phyloP scores from a whole-genome alignment of 2,113 vertebrate species.

The Erinaceus europaeus region DNA sequence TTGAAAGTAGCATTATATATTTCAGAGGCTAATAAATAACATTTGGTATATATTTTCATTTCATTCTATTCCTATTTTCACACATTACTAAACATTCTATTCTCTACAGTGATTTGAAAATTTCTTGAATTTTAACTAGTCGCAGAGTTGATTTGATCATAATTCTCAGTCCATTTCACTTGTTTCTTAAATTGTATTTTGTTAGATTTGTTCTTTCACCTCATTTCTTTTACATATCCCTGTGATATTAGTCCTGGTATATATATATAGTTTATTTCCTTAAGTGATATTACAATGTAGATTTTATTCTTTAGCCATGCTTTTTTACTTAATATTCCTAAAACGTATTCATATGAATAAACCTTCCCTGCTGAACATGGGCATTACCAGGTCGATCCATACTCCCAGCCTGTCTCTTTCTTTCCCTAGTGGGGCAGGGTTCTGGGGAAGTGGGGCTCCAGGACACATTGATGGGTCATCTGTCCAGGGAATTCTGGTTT shows the following conservation, averaged over 20 bases:
- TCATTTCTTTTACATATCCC: no score
- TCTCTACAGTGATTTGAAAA: neutral
- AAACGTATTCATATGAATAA: neutral
- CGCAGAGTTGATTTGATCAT: neutral
- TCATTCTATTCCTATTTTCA: neutral
- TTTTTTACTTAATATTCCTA: no score
- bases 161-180: neutral
- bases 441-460: no score
- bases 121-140: neutral
- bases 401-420: no score
- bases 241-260: no score
- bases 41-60: neutral
- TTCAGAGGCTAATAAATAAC: neutral
- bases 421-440: no score
- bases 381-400: neutral
- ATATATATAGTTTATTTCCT: neutral
- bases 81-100: neutral
- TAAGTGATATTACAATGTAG: neutral
- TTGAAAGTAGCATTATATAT: neutral
- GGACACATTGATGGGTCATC: no score
- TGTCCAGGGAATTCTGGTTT: neutral
- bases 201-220: neutral
- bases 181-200: neutral
- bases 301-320: no score
- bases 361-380: no score